Evolutionary conservation across 2,888 invertebrate species (phyloP).

Genomic region (Pterobdella sp.): DNA sequence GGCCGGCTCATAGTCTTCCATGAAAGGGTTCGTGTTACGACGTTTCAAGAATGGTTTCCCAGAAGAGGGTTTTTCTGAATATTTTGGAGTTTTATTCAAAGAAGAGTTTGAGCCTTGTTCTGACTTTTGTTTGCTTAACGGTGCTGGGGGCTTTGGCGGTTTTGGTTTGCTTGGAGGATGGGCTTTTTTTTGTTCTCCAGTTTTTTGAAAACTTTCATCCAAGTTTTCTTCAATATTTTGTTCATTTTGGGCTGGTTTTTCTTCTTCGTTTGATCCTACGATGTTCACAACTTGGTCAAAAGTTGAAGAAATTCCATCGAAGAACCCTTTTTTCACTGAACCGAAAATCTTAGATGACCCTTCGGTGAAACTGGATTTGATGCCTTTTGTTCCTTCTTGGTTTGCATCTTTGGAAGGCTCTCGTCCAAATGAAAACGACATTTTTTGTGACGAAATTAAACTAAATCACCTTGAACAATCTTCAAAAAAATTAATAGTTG

Average conservation of each 20-base stretch:
- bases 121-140: slow-evolving; percentile 21
- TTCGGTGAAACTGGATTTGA: slow-evolving; percentile 35
- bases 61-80: not conserved
- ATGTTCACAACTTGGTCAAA: slow-evolving; percentile 35
- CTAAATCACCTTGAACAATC: not conserved
- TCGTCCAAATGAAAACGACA: slow-evolving; percentile 31
- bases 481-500: too few relatives aligned
- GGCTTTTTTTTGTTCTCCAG: slow-evolving; percentile 9
- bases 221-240: slow-evolving; percentile 32
- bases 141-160: slow-evolving; percentile 30
- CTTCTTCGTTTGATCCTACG: slow-evolving; percentile 31
- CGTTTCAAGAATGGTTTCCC: slow-evolving; percentile 27
- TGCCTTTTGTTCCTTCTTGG: slow-evolving; percentile 25
- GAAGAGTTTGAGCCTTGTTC: slow-evolving; percentile 27
- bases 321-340: slow-evolving; percentile 35
- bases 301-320: slow-evolving; percentile 34
- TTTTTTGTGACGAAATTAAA: slow-evolving; percentile 4
- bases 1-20: slow-evolving; percentile 28
- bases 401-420: slow-evolving; percentile 28
- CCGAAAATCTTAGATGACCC: slow-evolving; percentile 35
- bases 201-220: slow-evolving; percentile 16
- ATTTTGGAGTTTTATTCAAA: slow-evolving; percentile 12
- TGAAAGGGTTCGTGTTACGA: slow-evolving; percentile 34
- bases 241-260: slow-evolving; percentile 27
- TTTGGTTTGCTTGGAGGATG: slow-evolving; percentile 12